Conservation (phyloP, 92 coral and sea anemone genomes). For the Epizoanthus fatuus region DNA sequence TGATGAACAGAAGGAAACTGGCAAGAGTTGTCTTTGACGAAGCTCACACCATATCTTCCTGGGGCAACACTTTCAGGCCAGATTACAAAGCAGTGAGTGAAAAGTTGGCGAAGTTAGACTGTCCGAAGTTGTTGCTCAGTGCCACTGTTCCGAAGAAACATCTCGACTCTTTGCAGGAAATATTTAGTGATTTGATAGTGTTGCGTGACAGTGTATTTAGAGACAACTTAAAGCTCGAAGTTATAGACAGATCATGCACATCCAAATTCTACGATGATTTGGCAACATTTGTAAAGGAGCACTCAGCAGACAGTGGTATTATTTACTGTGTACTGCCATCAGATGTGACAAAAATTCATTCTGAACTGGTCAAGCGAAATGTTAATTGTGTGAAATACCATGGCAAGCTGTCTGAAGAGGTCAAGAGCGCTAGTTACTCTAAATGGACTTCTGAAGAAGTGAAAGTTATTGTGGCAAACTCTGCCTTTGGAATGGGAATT, state of each 20-base stretch:
- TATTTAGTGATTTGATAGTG: conserved; percentile 21
- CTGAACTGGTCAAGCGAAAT: conserved; percentile 34
- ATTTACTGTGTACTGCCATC: conserved; percentile 53
- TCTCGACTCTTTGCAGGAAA: conserved; percentile 10
- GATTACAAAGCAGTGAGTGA: no score
- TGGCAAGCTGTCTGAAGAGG: conserved; percentile 49
- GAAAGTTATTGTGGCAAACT: conserved; percentile 52
- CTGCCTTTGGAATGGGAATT: conserved; percentile 61
- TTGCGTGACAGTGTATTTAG: conserved; percentile 37
- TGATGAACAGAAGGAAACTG: no score
- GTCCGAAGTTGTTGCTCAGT: neutral
- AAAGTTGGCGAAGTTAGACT: no score
- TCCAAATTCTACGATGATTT: conserved; percentile 18
- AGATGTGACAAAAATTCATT: conserved; percentile 51
- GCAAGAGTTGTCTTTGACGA: no score
- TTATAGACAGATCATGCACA: conserved; percentile 31
- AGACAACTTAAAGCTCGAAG: conserved; percentile 51
- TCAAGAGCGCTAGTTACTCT: conserved; percentile 25
- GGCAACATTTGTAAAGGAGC: conserved; percentile 21
- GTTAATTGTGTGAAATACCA: conserved; percentile 55
- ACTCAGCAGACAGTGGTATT: conserved; percentile 35
- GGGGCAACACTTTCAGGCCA: no score
- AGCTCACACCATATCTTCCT: no score
- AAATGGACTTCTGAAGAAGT: conserved; percentile 51
- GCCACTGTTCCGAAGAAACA: conserved; percentile 58